These are phyloP conservation scores for Sebastes taczanowskii DNA, from an alignment of 2,797 vertebrate species.

Conservation along the genomic window DNA sequence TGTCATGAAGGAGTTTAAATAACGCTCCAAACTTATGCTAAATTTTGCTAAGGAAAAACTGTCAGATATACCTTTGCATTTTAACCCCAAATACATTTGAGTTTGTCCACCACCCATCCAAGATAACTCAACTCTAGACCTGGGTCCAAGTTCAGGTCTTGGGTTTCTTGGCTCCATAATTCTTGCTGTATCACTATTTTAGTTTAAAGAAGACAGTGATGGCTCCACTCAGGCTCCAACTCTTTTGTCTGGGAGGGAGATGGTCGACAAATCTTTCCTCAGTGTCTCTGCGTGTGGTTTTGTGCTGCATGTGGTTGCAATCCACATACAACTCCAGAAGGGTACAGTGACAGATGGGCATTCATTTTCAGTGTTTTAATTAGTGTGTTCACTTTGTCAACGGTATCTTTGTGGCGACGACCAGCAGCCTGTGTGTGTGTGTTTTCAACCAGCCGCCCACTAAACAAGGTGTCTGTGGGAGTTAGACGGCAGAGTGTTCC, in stretches of 20 bases:
- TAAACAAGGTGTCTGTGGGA: conserved; percentile 75
- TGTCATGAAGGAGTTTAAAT: no score
- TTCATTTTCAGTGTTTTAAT: conserved; percentile 73
- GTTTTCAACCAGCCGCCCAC: conserved; percentile 68
- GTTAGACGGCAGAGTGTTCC: conserved; percentile 71
- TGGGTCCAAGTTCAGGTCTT: background rate
- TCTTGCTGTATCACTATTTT: conserved; percentile 51
- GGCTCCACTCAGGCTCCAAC: conserved; percentile 12
- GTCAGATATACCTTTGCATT: background rate
- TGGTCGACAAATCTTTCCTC: conserved; percentile 9
- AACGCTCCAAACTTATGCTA: no score
- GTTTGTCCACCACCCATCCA: background rate
- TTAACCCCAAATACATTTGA: background rate
- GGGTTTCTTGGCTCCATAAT: conserved; percentile 11
- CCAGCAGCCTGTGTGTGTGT: conserved; percentile 45
- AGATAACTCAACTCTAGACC: background rate
- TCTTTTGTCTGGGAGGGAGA: conserved; percentile 67
- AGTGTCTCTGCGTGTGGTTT: background rate
- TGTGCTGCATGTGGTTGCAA: conserved; percentile 29
- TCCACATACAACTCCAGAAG: conserved; percentile 34
- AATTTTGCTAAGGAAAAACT: no score
- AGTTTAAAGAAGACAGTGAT: conserved; percentile 16
- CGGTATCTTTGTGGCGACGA: conserved; percentile 46
- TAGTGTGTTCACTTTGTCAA: conserved; percentile 57
- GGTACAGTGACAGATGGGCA: conserved; percentile 72